phyloP scores from a whole-genome alignment of 2,888 invertebrate genomes.

The Vandiemenella viatica region DNA sequence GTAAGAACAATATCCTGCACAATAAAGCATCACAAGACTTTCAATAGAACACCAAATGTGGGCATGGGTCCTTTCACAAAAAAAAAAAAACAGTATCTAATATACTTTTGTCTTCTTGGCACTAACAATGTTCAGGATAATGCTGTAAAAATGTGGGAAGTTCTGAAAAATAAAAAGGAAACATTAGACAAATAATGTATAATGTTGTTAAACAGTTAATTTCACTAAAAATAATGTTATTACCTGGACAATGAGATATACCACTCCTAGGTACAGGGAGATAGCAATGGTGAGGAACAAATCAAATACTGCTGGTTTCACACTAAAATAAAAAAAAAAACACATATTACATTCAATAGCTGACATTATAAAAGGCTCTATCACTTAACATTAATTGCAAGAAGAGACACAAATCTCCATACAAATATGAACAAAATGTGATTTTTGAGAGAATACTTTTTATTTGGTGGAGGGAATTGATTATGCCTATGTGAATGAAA shows the following conservation, averaged over 20 bases:
- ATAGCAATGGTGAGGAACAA: conserved; percentile 80
- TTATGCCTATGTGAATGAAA: too few species aligned
- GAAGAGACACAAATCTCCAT: too few species aligned
- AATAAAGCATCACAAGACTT: too few species aligned
- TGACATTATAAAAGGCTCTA: not conserved
- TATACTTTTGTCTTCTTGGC: not conserved
- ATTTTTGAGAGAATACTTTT: too few species aligned
- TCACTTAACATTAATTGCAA: not conserved
- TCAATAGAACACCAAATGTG: too few species aligned
- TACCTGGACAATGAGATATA: conserved; percentile 64
- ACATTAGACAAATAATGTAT: not conserved
- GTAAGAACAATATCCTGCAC: too few species aligned
- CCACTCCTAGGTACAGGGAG: conserved; percentile 60
- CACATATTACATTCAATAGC: conserved; percentile 1
- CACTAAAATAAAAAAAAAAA: conserved; percentile 44
- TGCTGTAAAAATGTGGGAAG: not conserved
- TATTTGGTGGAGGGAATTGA: too few species aligned
- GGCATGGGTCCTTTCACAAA: too few species aligned
- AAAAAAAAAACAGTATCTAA: too few species aligned
- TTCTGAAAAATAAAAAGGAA: not conserved
- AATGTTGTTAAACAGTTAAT: not conserved
- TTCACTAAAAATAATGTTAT: too few species aligned
- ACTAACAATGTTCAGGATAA: not conserved
- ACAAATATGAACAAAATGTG: too few species aligned
- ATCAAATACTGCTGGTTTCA: conserved; percentile 96